Conservation (phyloP, 2,113 vertebrate species). For the Ivindomyrus marchei region DNA sequence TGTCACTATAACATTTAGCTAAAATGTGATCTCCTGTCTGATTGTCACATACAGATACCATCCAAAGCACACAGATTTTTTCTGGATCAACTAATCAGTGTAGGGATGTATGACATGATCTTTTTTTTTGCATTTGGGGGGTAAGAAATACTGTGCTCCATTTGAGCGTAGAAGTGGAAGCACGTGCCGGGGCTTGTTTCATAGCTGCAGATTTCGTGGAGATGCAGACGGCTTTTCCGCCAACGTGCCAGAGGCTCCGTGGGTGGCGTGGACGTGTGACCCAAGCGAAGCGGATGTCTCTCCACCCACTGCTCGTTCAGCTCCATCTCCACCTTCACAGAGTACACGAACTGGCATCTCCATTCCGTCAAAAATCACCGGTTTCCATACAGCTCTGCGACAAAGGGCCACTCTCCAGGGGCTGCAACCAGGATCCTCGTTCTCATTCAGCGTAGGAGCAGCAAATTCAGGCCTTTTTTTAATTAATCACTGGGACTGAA, state of each 20-base stretch:
- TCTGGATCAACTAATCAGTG: background rate
- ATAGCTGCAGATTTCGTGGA: background rate
- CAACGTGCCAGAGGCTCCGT: background rate
- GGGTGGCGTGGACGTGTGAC: background rate
- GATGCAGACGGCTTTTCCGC: background rate
- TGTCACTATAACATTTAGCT: background rate
- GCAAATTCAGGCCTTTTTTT: background rate
- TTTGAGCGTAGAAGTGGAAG: background rate
- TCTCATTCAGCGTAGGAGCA: background rate
- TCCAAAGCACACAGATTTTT: background rate
- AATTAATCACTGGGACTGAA: background rate
- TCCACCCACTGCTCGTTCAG: background rate
- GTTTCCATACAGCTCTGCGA: background rate
- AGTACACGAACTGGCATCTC: background rate
- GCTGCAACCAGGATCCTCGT: background rate
- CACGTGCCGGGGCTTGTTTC: background rate
- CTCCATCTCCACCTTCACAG: background rate
- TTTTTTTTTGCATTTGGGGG: background rate
- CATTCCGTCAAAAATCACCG: background rate
- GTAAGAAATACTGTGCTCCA: background rate
- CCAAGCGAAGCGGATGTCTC: background rate
- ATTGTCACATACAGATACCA: background rate
- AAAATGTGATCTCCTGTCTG: background rate
- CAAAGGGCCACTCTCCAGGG: background rate
- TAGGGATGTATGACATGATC: background rate